phyloP scores from a whole-genome alignment of 2,113 vertebrate genomes.

The Reinhardtius hippoglossoides region DNA sequence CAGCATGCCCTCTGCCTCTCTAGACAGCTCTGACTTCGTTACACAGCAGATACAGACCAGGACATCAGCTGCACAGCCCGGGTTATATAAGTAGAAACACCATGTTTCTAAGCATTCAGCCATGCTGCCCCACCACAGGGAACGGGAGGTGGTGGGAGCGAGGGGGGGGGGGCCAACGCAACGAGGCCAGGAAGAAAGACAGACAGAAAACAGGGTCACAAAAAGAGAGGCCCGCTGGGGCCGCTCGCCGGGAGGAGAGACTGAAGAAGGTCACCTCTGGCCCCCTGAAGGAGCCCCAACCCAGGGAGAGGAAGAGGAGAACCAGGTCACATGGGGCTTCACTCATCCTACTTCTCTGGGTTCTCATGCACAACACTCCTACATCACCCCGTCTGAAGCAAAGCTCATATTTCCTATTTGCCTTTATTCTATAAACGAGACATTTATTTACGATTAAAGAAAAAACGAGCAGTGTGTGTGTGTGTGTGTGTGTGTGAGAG shows the following conservation, averaged over 20 bases:
- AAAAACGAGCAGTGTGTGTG: too few relatives aligned
- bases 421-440: neutral
- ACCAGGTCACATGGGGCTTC: slow-evolving; percentile 54
- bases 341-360: slow-evolving; percentile 34
- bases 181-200: slow-evolving; percentile 53
- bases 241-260: slow-evolving; percentile 59
- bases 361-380: slow-evolving; percentile 22
- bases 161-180: neutral
- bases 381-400: slow-evolving; percentile 13
- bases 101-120: slow-evolving; percentile 62
- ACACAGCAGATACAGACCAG: slow-evolving; percentile 67
- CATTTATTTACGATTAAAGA: neutral
- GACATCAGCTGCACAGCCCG: slow-evolving; percentile 70
- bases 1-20: slow-evolving; percentile 73
- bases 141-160: slow-evolving; percentile 8
- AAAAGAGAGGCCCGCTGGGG: slow-evolving; percentile 71
- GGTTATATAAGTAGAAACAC: slow-evolving; percentile 78
- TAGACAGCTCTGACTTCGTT: slow-evolving; percentile 76
- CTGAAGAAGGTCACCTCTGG: slow-evolving; percentile 73
- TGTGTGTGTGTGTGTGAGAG: neutral
- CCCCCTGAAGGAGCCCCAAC: slow-evolving; percentile 68
- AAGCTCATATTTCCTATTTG: neutral
- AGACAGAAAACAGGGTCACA: slow-evolving; percentile 59
- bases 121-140: slow-evolving; percentile 46
- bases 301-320: slow-evolving; percentile 7